A percentile compares a stretch with the other conserved stretches of the same genome.
These are phyloP conservation scores for Drosophila fulvimacula DNA, from an alignment of 2,888 invertebrate species.

Conservation along the genomic window DNA sequence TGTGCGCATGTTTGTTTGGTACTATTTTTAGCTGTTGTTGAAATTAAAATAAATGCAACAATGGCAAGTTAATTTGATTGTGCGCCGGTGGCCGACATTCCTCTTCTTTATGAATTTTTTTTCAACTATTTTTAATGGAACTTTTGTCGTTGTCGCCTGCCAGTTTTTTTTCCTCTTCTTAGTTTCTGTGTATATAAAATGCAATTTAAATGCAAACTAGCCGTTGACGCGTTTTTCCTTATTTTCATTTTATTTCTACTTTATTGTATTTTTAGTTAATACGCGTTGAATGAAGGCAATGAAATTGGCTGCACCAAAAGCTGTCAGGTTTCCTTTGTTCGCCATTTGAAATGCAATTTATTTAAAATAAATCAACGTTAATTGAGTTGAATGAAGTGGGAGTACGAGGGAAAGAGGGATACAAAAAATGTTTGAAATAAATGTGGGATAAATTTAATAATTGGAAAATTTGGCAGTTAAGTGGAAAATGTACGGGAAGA, in stretches of 20 bases:
- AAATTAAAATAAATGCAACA: slow-evolving; percentile 77
- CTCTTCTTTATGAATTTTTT: slow-evolving; percentile 18
- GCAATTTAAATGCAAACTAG: slow-evolving; percentile 75
- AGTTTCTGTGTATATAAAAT: slow-evolving; percentile 37
- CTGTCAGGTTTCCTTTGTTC: slow-evolving; percentile 12
- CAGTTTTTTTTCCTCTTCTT: slow-evolving; percentile 11
- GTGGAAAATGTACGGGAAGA: not conserved
- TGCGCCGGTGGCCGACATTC: slow-evolving; percentile 39
- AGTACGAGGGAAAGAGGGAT: not conserved
- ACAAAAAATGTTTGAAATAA: not conserved
- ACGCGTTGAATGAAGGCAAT: slow-evolving; percentile 23
- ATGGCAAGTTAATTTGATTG: slow-evolving; percentile 76
- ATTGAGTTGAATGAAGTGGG: slow-evolving; percentile 24
- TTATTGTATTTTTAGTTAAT: slow-evolving; percentile 34
- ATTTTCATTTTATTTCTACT: slow-evolving; percentile 1
- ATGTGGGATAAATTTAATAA: not conserved
- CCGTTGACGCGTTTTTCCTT: slow-evolving; percentile 19
- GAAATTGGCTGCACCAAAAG: slow-evolving; percentile 25
- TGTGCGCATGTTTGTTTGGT: slow-evolving; percentile 47
- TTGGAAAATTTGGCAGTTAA: not conserved
- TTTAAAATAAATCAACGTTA: slow-evolving; percentile 13
- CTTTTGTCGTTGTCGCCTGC: slow-evolving; percentile 43
- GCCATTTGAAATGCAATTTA: slow-evolving; percentile 27
- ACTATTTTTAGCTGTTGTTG: slow-evolving; percentile 74
- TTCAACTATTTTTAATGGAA: slow-evolving; percentile 47